Evolutionary conservation across 2,113 vertebrate species (phyloP), one percentile per base, ranked within the genome.

Genomic region (Clarias gariepinus): DNA sequence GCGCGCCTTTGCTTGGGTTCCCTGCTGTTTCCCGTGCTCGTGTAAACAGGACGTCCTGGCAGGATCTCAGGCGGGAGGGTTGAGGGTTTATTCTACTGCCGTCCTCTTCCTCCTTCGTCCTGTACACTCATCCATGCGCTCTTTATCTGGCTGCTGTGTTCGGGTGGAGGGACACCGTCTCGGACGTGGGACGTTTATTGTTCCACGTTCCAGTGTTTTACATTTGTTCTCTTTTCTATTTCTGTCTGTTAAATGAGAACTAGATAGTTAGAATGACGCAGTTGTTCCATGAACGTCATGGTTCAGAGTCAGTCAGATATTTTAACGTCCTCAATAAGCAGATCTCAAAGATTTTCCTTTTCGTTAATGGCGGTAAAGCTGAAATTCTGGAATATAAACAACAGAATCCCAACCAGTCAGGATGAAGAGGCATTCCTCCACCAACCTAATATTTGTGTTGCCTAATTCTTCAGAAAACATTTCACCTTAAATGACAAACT

Each of bases 231-330:
- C 64, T 76, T 86, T 69, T 69, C 9, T 15, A 61, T 82, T 87
- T 63, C 33, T 87, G 87, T 90, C 90, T 89, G 68, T 77, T 83
- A 60, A 63, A 36, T 85, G 3, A 58, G 53, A 19, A 18, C 25
- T 19, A 87, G 84, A 86, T 66, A 33, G 25, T 85, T 66, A 33
- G 25, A 86, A 89, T 89, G 86, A 88, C 71, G 89, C 89, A 86
- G 89, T 89, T 89, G 89, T 71, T 91, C 91, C 84, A 92, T 94
- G 89, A 87, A 85, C 91, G 91, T 91, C 90, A 83, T 88, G 33
- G 12, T 82, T n/a, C 69, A 81, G 78, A 84, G 84, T 76, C 47
- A 3, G 69, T 36, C 33, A 74, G 71, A 74, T 87, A 66, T 47
- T 47, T 47, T 47, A 47, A 47, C 47, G 7, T 47, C 47, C 8